Base-by-base conservation (phyloP, 2,888 invertebrate genomes). In the Hipparchia semele region DNA sequence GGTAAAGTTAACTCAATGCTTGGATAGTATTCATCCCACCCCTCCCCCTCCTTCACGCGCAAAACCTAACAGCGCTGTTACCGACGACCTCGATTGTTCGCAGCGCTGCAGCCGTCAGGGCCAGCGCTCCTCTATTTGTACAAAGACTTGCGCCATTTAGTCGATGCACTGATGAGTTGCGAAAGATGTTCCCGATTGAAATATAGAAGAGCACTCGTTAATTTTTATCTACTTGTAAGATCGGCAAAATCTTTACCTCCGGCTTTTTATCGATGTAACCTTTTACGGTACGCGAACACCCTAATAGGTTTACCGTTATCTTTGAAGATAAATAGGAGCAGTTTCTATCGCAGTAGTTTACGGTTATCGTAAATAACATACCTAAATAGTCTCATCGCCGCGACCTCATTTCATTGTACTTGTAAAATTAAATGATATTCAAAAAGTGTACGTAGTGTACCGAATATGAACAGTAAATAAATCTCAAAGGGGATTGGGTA, bases 1-100 rank as follows among this genome's bases (percentile, higher is more conserved):
- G 45, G n/a, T 12, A 45, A n/a, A n/a, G 6, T 58, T 45, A 61
- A 12, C 60, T 61, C 6, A 45, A 12, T 39, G 45, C 12, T 45
- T n/a, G 8, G 58, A 58, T 23, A 39, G 39, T 13, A 56, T 58
- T 58, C 58, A 58, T 13, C 23, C 7, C 7, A 23, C 8, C 12
- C 60, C 45, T 39, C 39, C 12, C 39, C 60, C 60, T n/a, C 59
- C 10, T 13, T 10, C 2, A 6, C 6, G 6, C 60, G 45, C 60
- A 61, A 61, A 61, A 61, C 60, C 60, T 45, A 6, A 2, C 64
- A 13, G 51, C 5, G 64, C 58, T 58, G 64, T 23, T 45, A 12
- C 45, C 60, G 6, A 61, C 60, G 60, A 61, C 60, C 60, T 2
- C 5, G 8, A 60, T 60, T 39, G 60, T 60, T 60, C 60, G 4